Evolutionary conservation across 2,888 invertebrate species (phyloP), one percentile per base, ranked within the genome.

Genomic region (Congeria kusceri): DNA sequence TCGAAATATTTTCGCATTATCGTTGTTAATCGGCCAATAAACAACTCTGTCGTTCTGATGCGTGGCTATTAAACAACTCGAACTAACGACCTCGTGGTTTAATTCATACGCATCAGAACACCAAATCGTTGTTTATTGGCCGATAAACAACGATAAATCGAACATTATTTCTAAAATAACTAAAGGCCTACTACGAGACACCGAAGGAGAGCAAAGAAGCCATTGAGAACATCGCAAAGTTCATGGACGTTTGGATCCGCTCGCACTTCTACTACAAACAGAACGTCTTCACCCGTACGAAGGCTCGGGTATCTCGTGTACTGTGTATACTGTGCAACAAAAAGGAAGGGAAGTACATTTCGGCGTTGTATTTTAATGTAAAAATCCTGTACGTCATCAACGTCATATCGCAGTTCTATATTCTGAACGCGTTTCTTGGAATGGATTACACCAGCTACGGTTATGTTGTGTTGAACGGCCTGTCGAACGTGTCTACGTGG

Each of bases 381-480:
- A 88, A 88, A 58, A 18, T 80, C 0, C n/a, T 85, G 9, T 88
- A 87, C 68, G 78, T 80, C 32, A 57, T 74, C 9, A 87, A 87
- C 66, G 83, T 83, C 0, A 82, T 88, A 23, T 78, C 71, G 5
- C 86, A 87, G 63, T 87, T 87, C 57, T 87, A 85, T 63, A 29
- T 88, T 3, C 65, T 88, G 27, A 86, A 87, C 63, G 80, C 77
- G 0, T 88, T 88, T 28, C 71, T 88, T 49, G 79, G 82, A 0
- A 86, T 77, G 64, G 81, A 85, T 15, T 87, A 75, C 49, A 84
- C 79, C 25, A 53, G 81, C 3, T 83, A 80, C 63, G 88, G 88
- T 0, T 84, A 87, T 39, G 83, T 84, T 39, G 83, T 87, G 0
- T 39, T 88, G 4, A 53, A 78, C 23, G 68, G 75, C 13, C 58